These are phyloP conservation scores for Enteromius anoplus DNA, from an alignment of 2,797 vertebrate genomes.

Conservation along the genomic window DNA sequence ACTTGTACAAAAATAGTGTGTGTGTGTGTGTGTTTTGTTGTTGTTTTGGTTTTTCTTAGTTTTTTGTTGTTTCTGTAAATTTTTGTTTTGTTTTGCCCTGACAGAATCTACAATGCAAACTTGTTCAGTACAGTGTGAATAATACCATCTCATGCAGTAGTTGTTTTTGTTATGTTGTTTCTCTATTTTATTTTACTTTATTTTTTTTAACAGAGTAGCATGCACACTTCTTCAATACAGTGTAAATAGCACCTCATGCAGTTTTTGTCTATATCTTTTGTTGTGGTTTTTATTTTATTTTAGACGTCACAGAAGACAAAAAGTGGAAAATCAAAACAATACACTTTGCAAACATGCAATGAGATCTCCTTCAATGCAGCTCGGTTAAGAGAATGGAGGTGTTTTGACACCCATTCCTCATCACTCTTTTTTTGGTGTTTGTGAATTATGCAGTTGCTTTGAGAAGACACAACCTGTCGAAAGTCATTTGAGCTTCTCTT, in stretches of 20 bases:
- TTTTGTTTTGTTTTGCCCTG: not conserved
- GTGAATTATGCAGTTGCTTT: conserved; percentile 47
- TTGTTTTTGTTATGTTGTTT: too few relatives aligned
- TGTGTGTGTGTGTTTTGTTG: not conserved
- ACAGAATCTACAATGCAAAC: not conserved
- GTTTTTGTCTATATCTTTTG: not conserved
- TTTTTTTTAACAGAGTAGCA: not conserved
- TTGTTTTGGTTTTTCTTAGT: not conserved
- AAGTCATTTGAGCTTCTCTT: conserved; percentile 27
- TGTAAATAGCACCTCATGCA: not conserved
- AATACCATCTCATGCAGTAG: not conserved
- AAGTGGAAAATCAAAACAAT: too few relatives aligned
- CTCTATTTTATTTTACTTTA: too few relatives aligned
- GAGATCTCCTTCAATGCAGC: not conserved
- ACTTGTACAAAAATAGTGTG: too few relatives aligned
- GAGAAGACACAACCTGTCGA: conserved; percentile 33
- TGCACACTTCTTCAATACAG: not conserved
- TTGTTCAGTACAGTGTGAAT: not conserved
- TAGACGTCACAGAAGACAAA: too few relatives aligned
- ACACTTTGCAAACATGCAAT: too few relatives aligned
- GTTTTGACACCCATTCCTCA: conserved; percentile 18
- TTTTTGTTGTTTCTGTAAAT: too few relatives aligned
- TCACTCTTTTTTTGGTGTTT: conserved; percentile 26
- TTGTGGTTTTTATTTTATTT: too few relatives aligned
- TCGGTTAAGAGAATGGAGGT: not conserved